Conservation (phyloP, 1,140 invertebrate genomes). For the Rhagoletis zephyria region DNA sequence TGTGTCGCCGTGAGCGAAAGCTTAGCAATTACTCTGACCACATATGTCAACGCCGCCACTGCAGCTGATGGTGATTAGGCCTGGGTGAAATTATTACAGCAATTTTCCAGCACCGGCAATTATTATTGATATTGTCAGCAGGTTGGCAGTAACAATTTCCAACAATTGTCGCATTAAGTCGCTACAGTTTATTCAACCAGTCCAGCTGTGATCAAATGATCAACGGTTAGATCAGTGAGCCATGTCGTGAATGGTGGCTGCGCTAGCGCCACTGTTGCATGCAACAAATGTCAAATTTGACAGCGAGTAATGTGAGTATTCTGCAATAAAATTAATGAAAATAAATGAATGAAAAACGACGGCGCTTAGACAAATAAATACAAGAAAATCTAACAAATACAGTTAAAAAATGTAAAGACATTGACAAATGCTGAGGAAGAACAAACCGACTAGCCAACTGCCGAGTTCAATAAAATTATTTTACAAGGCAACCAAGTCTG, state of each 20-base stretch:
- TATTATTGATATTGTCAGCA: constrained; percentile 36
- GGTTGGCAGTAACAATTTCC: constrained; percentile 35
- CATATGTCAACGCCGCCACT: background rate
- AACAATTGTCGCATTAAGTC: constrained; percentile 53
- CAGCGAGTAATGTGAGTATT: constrained; percentile 48
- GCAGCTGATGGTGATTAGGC: too few relatives aligned
- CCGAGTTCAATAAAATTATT: background rate
- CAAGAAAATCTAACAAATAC: constrained; percentile 20
- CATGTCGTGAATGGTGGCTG: constrained; percentile 43
- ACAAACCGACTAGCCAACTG: background rate
- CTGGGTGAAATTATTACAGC: constrained; percentile 22
- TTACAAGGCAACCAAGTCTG: background rate
- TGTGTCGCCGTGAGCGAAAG: background rate
- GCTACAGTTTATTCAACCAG: background rate
- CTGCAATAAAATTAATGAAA: background rate
- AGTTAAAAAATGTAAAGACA: background rate
- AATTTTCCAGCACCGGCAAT: constrained; percentile 37
- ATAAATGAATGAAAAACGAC: background rate
- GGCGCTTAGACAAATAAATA: constrained; percentile 23
- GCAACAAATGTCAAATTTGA: constrained; percentile 54
- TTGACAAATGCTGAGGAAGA: background rate
- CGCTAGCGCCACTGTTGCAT: constrained; percentile 41
- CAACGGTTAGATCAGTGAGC: constrained; percentile 7
- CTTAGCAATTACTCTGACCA: background rate
- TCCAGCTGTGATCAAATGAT: background rate